phyloP scores from a whole-genome alignment of 2,888 invertebrate genomes.

The Frankliniella fusca region DNA sequence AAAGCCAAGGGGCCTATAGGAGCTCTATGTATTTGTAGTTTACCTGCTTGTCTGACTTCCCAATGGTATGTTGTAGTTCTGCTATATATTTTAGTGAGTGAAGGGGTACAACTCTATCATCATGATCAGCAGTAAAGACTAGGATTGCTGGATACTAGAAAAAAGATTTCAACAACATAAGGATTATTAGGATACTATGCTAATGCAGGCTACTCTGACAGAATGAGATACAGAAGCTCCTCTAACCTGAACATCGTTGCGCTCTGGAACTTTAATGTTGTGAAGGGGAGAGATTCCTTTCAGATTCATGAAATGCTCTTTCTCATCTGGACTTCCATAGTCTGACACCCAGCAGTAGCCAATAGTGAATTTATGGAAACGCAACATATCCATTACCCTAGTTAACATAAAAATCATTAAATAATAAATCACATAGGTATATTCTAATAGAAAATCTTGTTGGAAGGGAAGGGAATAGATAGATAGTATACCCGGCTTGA shows the following conservation, averaged over 20 bases:
- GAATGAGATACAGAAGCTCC: background rate
- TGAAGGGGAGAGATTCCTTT: conserved; percentile 90
- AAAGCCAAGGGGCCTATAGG: background rate
- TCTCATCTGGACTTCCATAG: conserved; percentile 85
- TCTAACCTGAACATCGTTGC: conserved; percentile 47
- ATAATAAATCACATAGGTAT: conserved; percentile 19
- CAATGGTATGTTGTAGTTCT: conserved; percentile 73
- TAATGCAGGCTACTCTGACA: too few species aligned
- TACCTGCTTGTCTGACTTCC: conserved; percentile 56
- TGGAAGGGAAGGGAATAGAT: background rate
- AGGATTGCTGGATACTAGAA: conserved; percentile 85
- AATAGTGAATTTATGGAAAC: conserved; percentile 97
- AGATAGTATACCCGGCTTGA: conserved; percentile 78
- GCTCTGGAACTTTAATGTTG: conserved; percentile 69
- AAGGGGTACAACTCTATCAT: conserved; percentile 95
- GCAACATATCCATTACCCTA: conserved; percentile 94
- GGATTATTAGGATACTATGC: background rate
- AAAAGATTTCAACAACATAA: conserved; percentile 27
- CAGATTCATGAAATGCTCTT: conserved; percentile 79
- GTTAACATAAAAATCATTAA: conserved; percentile 38
- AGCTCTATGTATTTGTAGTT: background rate
- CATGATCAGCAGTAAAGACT: conserved; percentile 94
- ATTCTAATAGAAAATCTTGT: background rate
- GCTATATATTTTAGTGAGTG: conserved; percentile 96
- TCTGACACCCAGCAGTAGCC: conserved; percentile 96